Conservation (phyloP, 1,140 invertebrate species). For the Euura lappo region DNA sequence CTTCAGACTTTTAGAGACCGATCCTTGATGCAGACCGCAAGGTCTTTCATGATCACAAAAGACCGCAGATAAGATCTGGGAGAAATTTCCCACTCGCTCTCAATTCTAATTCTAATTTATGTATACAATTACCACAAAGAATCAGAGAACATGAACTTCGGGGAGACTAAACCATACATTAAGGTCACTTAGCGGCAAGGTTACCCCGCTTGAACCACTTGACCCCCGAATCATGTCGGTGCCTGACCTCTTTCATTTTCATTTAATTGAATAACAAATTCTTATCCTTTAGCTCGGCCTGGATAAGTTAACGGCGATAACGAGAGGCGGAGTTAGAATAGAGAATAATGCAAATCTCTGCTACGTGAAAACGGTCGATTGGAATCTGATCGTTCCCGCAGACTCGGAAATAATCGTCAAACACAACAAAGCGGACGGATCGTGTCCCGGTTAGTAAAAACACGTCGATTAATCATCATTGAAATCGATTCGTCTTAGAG, state of each 20-base stretch:
- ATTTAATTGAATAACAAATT: constrained; percentile 8
- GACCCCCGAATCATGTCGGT: neutral
- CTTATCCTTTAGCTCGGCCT: constrained; percentile 68
- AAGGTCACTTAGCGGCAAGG: constrained; percentile 1
- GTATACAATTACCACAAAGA: too few species aligned
- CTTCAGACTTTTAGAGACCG: too few species aligned
- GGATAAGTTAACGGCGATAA: constrained; percentile 70
- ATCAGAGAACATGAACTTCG: too few species aligned
- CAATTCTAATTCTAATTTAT: too few species aligned
- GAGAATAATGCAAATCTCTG: constrained; percentile 77
- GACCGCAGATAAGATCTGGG: too few species aligned
- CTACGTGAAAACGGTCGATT: constrained; percentile 76
- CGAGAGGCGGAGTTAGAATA: constrained; percentile 72
- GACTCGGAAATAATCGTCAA: constrained; percentile 56
- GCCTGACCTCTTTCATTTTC: constrained; percentile 2
- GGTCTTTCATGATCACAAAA: too few species aligned
- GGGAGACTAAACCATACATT: neutral
- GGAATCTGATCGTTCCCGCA: constrained; percentile 65
- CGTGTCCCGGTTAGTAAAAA: neutral
- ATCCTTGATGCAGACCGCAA: too few species aligned
- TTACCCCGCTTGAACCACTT: neutral
- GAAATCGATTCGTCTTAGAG: neutral
- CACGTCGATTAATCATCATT: neutral
- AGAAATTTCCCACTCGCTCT: too few species aligned
- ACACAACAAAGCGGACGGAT: constrained; percentile 33